Evolutionary conservation across 1,140 invertebrate species (phyloP).

Genomic region (Drosophila cardini): DNA sequence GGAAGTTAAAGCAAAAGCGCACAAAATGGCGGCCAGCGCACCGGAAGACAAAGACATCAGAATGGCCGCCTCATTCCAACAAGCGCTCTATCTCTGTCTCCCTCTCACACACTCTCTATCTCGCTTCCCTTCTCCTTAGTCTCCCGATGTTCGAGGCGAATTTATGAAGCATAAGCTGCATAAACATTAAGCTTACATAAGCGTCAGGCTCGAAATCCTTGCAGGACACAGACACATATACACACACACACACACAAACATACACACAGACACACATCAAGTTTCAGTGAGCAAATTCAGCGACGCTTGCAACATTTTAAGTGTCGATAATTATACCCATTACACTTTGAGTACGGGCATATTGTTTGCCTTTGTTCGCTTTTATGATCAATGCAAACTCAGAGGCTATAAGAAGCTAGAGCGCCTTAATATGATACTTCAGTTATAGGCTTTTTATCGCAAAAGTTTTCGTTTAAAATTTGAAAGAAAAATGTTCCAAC

Average conservation of each 20-base stretch:
- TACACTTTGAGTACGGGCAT: too few species aligned
- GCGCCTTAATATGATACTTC: too few species aligned
- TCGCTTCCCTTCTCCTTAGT: neutral
- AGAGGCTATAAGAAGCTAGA: too few species aligned
- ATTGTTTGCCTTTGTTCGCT: too few species aligned
- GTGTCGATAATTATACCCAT: constrained; percentile 68
- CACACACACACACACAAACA: constrained; percentile 30
- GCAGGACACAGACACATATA: constrained; percentile 45
- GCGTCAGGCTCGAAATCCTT: constrained; percentile 58
- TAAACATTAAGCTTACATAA: constrained; percentile 83
- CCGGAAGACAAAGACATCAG: constrained; percentile 68
- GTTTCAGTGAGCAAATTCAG: constrained; percentile 30
- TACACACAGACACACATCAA: constrained; percentile 11
- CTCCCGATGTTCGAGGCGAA: constrained; percentile 32
- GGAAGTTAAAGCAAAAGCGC: constrained; percentile 46
- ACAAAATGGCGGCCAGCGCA: constrained; percentile 66
- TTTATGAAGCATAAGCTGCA: constrained; percentile 82
- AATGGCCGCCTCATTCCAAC: neutral
- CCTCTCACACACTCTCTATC: neutral
- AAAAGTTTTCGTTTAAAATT: too few species aligned
- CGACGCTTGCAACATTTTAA: constrained; percentile 79
- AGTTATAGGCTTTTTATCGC: too few species aligned
- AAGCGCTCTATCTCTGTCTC: neutral
- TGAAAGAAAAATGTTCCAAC: too few species aligned
- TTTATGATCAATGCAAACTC: too few species aligned